These are phyloP conservation scores for Semotilus atromaculatus DNA, from an alignment of 2,797 vertebrate genomes.

Conservation along the genomic window DNA sequence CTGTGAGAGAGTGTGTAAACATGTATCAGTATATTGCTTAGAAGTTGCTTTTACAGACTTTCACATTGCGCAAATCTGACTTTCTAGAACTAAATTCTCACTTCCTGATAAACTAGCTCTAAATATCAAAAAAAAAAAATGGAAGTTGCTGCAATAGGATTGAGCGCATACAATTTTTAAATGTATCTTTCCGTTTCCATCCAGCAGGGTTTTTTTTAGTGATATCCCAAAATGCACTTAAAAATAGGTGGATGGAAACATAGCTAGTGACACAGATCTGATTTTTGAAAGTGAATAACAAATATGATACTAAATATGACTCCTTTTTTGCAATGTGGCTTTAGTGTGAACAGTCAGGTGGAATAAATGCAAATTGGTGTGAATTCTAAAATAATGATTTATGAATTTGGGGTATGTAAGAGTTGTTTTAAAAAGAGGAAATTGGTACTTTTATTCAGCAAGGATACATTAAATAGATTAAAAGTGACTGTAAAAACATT, in stretches of 20 bases:
- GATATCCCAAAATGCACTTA: background rate
- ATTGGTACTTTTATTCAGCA: background rate
- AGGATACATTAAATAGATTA: background rate
- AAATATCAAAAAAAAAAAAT: background rate
- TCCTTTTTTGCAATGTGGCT: background rate
- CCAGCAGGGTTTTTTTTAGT: background rate
- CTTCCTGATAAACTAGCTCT: no score
- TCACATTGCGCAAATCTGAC: background rate
- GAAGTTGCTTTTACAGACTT: background rate
- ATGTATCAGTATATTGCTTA: background rate
- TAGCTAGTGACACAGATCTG: background rate
- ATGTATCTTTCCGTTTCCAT: background rate
- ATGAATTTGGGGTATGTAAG: background rate
- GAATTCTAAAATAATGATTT: background rate
- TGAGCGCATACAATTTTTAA: background rate
- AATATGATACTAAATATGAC: background rate
- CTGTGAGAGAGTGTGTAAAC: slow-evolving; percentile 64
- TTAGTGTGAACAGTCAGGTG: background rate
- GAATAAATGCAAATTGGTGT: background rate
- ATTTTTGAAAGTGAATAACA: background rate
- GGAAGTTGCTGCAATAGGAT: background rate
- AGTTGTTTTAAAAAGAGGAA: background rate
- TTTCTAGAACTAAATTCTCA: background rate
- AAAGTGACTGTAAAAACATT: background rate
- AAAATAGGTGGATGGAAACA: background rate